Conservation (phyloP, 1,140 invertebrate species). For the Phymastichus coffea region DNA sequence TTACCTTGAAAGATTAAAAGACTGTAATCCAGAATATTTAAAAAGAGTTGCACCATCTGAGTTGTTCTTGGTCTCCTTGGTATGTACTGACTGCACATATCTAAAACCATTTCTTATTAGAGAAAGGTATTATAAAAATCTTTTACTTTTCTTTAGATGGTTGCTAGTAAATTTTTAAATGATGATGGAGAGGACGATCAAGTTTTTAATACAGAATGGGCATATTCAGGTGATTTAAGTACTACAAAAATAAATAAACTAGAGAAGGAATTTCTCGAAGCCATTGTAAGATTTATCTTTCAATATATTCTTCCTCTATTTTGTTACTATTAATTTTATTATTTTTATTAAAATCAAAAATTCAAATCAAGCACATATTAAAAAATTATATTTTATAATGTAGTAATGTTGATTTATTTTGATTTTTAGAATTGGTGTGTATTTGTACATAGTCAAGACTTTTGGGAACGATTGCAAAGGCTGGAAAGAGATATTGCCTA, state of each 20-base stretch:
- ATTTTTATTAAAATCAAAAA: neutral
- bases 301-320: too few relatives aligned
- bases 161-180: constrained; percentile 91
- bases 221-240: constrained; percentile 73
- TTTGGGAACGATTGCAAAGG: constrained; percentile 67
- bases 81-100: constrained; percentile 50
- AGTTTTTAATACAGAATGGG: constrained; percentile 88
- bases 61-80: constrained; percentile 89
- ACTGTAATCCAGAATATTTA: constrained; percentile 80
- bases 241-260: constrained; percentile 76
- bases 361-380: neutral
- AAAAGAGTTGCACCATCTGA: constrained; percentile 80
- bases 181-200: constrained; percentile 89
- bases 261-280: constrained; percentile 84
- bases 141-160: constrained; percentile 69
- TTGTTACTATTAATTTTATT: constrained; percentile 15
- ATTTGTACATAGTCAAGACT: constrained; percentile 70
- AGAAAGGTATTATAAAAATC: neutral
- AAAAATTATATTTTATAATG: too few relatives aligned
- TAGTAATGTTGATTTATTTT: too few relatives aligned
- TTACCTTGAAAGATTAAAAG: constrained; percentile 83
- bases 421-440: constrained; percentile 76
- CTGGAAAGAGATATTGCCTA: constrained; percentile 72
- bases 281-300: constrained; percentile 71
- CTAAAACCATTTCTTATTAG: neutral